Evolutionary conservation across 2,797 vertebrate genomes (phyloP).

Genomic region (Tympanoctomys barrerae): DNA sequence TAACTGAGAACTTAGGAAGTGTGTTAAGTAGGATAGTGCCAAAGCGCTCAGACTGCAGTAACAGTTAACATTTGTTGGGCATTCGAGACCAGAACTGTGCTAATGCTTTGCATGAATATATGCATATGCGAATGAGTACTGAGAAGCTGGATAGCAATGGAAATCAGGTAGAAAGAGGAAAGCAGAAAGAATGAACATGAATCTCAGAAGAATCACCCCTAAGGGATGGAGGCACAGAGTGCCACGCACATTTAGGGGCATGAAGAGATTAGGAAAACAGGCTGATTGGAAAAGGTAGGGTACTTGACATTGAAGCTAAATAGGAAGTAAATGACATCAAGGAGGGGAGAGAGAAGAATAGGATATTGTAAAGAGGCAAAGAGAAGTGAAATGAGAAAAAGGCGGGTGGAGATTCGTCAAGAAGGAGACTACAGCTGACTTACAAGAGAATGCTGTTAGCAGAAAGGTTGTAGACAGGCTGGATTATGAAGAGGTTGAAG

Average conservation of each 20-base stretch:
- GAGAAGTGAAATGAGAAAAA: background rate
- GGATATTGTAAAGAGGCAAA: background rate
- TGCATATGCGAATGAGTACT: background rate
- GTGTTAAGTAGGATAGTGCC: background rate
- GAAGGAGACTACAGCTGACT: conserved; percentile 43
- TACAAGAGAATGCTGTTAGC: conserved; percentile 27
- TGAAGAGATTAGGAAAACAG: background rate
- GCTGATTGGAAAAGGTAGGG: background rate
- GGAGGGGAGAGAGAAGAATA: background rate
- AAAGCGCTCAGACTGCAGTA: background rate
- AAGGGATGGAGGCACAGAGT: background rate
- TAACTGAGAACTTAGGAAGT: conserved; percentile 17
- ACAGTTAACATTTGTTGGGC: conserved; percentile 27
- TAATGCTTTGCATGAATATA: background rate
- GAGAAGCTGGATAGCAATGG: background rate
- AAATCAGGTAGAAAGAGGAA: background rate
- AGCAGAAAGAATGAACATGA: background rate
- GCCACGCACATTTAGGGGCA: background rate
- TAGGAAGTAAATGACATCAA: background rate
- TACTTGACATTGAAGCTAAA: background rate
- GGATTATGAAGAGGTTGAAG: conserved; percentile 19
- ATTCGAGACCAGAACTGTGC: conserved; percentile 18
- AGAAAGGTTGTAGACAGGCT: conserved; percentile 5
- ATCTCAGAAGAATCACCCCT: background rate
- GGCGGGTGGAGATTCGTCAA: background rate